Percentiles rank a stretch among this genome's conserved stretches.
phyloP scores from a whole-genome alignment of 1,140 invertebrate species.

The Tetranychus urticae region DNA sequence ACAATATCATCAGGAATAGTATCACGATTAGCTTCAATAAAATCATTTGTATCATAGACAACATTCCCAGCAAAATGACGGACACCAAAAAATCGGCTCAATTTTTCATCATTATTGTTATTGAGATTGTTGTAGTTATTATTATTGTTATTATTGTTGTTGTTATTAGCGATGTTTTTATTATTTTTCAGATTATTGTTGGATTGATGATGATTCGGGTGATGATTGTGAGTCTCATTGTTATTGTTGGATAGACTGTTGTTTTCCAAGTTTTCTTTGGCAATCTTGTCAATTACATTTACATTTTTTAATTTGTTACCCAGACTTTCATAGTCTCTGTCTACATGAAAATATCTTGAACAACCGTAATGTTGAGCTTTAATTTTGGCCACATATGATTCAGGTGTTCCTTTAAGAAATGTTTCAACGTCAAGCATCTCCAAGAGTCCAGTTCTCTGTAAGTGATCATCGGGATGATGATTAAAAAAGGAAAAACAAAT shows the following conservation, averaged over 20 bases:
- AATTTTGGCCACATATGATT: constrained; percentile 64
- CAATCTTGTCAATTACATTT: not conserved
- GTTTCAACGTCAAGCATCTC: constrained; percentile 84
- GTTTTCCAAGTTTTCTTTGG: not conserved
- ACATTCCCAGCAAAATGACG: constrained; percentile 74
- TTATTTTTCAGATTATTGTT: too few relatives aligned
- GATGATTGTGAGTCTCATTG: not conserved
- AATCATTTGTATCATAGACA: constrained; percentile 64
- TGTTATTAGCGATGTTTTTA: too few relatives aligned
- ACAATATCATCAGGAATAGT: constrained; percentile 73
- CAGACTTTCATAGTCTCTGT: not conserved
- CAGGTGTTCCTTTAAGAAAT: constrained; percentile 54
- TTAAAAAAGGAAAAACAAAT: not conserved
- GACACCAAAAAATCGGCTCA: constrained; percentile 52
- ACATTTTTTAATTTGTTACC: not conserved
- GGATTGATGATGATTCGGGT: not conserved
- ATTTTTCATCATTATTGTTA: constrained; percentile 6
- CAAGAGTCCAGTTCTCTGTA: constrained; percentile 53
- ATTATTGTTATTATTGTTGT: not conserved
- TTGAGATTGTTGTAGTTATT: not conserved
- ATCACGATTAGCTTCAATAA: constrained; percentile 74
- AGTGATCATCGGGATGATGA: not conserved
- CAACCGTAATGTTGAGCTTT: constrained; percentile 58
- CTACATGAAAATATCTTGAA: constrained; percentile 16
- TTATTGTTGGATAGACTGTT: not conserved